Evolutionary conservation across 2,888 invertebrate genomes (phyloP), one percentile per base, ranked within the genome.

Genomic region (Caenorhabditis afra): DNA sequence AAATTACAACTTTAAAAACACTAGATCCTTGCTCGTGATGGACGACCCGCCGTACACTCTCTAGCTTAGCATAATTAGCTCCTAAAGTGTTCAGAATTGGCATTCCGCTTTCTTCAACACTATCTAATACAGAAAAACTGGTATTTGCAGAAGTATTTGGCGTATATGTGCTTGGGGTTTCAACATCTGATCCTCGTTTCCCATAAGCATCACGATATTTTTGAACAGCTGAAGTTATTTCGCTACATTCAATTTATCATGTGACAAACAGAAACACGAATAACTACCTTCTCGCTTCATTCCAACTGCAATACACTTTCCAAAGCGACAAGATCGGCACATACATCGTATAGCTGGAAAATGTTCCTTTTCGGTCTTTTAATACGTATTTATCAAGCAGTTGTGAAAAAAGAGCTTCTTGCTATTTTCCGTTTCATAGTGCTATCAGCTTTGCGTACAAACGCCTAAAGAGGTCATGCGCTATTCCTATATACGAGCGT

Each of bases 251-350:
- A 35, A 35, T 29, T 29, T 29, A 3, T 29, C 29, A 5, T 7
- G 29, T 29, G 3, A 7, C 29, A 7, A 7, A 29, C 4, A 5
- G 3, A 5, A 5, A 47, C 87, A 7, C 29, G 29, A 7, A 29
- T 3, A 5, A 5, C 7, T 29, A 47, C 87, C 87, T 53, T 82
- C 82, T 73, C 81, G 81, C 35, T 84, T 83, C 88, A 88, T 88
- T 12, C 88, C 88, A 4, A 87, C 79, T 3, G 52, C 62, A n/a
- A 83, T 68, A 64, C 88, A 88, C 45, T 86, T 87, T 4, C 68
- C 50, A 52, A 85, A 88, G 14, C 88, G 79, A 77, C 88, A 88
- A 1, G 86, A 79, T 50, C 88, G 66, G 44, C 88, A 88, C 86
- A 88, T 88, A 57, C 88, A 89, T 18, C 88, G 71, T 41, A 86